Base-by-base conservation (phyloP, 2,888 invertebrate species). In the Xanthorhoe designata region DNA sequence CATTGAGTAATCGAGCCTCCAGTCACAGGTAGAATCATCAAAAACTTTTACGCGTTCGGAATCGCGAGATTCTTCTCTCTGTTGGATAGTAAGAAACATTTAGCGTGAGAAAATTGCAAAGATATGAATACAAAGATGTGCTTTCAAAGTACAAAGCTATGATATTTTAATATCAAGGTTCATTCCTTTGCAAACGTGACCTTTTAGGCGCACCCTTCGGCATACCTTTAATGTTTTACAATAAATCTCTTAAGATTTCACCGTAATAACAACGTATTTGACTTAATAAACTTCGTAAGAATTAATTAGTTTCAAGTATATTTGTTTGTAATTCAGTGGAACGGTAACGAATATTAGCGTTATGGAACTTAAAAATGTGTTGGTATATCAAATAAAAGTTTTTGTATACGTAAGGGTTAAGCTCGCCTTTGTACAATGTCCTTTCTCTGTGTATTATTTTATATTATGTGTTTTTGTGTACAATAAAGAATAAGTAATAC, bases 121-220 rank as follows among this genome's bases (percentile, higher is more conserved):
- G 2, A 9, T n/a, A 24, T 18, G 24, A 32, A 24, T 50, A 45
- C 58, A 55, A 64, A 47, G 54, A 59, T 24, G 57, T 32, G 50
- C 35, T 59, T 62, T 53, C 50, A 57, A 52, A 50, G 56, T 19
- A 49, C 61, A 61, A 58, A 19, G 42, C 50, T 62, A 35, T 60
- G 60, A 61, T 71, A 67, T 64, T 70, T 71, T 67, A 71, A 61
- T 68, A 70, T 55, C 71, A 73, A 73, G 73, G 73, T 57, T 64
- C 68, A 68, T 52, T 57, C 67, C 53, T 64, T 64, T 42, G 57
- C 52, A 57, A 64, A 47, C 61, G 49, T 64, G 64, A 58, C 68
- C 57, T 64, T 64, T 70, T 60, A 47, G 67, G 63, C 71, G 65
- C 68, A 63, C 73, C 71, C 73, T 73, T 68, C 58, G 59, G 50